Evolutionary conservation across 2,113 vertebrate genomes (phyloP), one percentile per base, ranked within the genome.

Genomic region (Thermophis baileyi): DNA sequence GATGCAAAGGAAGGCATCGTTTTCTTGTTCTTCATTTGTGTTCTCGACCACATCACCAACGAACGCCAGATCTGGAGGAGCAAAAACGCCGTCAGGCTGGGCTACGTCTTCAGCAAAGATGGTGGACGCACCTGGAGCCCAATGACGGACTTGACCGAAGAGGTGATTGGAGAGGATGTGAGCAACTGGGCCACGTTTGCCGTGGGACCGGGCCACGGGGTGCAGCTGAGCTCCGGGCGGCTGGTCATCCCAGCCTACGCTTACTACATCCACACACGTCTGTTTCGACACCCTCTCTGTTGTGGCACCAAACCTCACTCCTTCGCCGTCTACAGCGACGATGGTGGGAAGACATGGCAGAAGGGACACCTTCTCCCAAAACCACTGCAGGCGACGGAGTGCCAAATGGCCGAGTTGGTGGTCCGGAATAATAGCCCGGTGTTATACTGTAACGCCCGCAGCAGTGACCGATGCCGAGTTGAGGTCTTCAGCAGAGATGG

Each of bases 1-100:
- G 97, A 98, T 1, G 85, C 14, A 25, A 14, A 47, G 1, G 96
- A 20, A 1, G 87, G 88, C 88, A 47, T 93, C 0, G 44, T 99
- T 46, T 98, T 99, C 97, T 97, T 99, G 30, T 99, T 99, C 97
- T 99, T 99, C 97, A 98, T 99, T 91, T 99, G 98, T 0, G 98
- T 55, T 2, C 22, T 55, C 22, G 54, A 55, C 54, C 54, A 55
- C 54, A 55, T 55, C 54, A 55, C 54, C 7, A 57, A 25, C 55
- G 3, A 0, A 25, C 6, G 9, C 0, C 55, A 57, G 55, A 57
- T 57, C 24, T 0, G 0, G 55, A 57, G 0, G 7, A 25, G 55
- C 22, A 25, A 25, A 57, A 99, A 98, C 6, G 98, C 98, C 0
- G 97, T 98, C 0, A 98, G 98, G 0, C 98, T 99, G 63, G 99